Evolutionary conservation across 2,797 vertebrate genomes (phyloP), one percentile per base, ranked within the genome.

Genomic region (Oreochromis grahami): DNA sequence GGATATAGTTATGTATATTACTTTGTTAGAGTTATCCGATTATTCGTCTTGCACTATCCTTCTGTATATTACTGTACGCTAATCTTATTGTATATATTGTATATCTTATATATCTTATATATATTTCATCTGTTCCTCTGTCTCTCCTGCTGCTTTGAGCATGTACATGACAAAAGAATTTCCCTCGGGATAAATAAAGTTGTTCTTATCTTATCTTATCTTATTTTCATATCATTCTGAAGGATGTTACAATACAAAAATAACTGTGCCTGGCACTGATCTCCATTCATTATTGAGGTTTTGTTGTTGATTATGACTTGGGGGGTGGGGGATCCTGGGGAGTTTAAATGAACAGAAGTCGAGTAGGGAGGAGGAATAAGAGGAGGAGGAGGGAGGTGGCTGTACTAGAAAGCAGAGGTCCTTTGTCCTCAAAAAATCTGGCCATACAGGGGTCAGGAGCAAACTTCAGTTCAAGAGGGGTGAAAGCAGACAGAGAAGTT

Each of bases 381-480:
- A 55, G 78, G 13, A 82, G 55, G 77, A 32, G 77, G 50, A 12
- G 58, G 82, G 74, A 34, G 53, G 48, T 38, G 87, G 84, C 68
- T 77, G 76, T 82, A 85, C 48, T 78, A 79, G 88, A 92, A 87
- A 91, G 89, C 83, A 65, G 84, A 84, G 84, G 53, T 89, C 79
- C 90, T 94, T 95, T 95, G 94, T 95, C 89, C 89, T 85, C 52
- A 76, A 26, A 52, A 81, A 79, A 89, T 91, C 86, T 85, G 80
- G 80, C 81, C 74, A 48, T 34, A 43, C 55, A 77, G 65, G 41
- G 88, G 82, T 93, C 89, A 88, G 84, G 78, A 87, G 51, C 24
- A 55, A 60, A 87, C 38, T 24, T 72, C 13, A 26, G 26, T 70
- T 86, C 86, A 84, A 77, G 81, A 85, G 48, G 80, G 41, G 53